Percentiles rank a stretch among this genome's conserved stretches.
Conservation (phyloP, 2,888 invertebrate species). For the Tachystola acroxantha region DNA sequence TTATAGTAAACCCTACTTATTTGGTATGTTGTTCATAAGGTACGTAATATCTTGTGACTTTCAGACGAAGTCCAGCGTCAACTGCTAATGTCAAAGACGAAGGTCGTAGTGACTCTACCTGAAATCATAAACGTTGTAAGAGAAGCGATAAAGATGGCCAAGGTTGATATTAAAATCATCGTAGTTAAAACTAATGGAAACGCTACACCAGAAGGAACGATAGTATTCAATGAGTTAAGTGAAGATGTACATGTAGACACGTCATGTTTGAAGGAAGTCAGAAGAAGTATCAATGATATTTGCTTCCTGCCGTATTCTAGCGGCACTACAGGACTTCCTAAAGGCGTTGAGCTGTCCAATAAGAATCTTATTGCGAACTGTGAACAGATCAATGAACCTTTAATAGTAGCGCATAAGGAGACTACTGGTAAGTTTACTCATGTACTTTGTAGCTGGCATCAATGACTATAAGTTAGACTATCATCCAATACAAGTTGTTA, state of each 20-base stretch:
- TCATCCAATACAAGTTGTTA: no score
- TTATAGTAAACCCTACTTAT: no score
- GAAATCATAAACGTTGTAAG: conserved; percentile 64
- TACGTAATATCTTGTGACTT: conserved; percentile 29
- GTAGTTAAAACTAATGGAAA: conserved; percentile 58
- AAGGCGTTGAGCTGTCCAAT: conserved; percentile 85
- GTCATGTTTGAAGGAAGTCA: conserved; percentile 65
- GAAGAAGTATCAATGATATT: conserved; percentile 74
- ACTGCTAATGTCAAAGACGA: conserved; percentile 78
- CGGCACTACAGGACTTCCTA: conserved; percentile 91
- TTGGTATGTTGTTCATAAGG: no score
- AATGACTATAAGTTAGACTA: no score
- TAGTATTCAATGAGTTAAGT: conserved; percentile 80
- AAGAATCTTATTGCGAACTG: conserved; percentile 76
- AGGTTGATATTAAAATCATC: conserved; percentile 75
- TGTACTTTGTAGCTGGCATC: no score
- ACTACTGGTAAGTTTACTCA: conserved; percentile 60
- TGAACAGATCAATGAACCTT: conserved; percentile 51
- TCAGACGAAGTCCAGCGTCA: conserved; percentile 86
- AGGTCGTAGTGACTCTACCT: conserved; percentile 80
- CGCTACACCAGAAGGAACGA: conserved; percentile 58
- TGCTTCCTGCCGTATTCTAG: conserved; percentile 90
- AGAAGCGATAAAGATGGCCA: conserved; percentile 67
- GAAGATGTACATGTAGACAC: conserved; percentile 76
- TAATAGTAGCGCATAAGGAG: conserved; percentile 40